These are phyloP conservation scores for Oscheius sp. DNA, from an alignment of 2,888 invertebrate genomes.

Conservation along the genomic window DNA sequence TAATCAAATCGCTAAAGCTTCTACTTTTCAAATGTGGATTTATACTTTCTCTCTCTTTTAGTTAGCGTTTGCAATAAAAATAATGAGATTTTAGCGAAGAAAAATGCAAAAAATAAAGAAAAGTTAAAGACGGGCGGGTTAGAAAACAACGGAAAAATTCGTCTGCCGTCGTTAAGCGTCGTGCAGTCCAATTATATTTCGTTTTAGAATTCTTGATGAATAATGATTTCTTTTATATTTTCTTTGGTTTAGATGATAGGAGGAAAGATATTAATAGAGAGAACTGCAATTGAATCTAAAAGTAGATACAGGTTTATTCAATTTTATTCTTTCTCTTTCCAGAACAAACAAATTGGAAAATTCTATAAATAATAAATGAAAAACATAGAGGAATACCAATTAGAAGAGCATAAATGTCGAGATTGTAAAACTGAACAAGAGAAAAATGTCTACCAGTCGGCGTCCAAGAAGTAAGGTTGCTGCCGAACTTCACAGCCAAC, in stretches of 20 bases:
- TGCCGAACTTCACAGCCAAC: conserved; percentile 16
- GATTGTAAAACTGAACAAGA: conserved; percentile 13
- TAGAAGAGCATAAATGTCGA: conserved; percentile 6
- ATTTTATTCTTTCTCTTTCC: neutral
- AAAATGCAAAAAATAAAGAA: neutral
- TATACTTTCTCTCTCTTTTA: neutral
- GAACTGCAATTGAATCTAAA: no score
- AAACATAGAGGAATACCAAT: neutral
- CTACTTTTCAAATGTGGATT: no score
- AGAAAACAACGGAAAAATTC: conserved; percentile 1
- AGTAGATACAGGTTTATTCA: neutral
- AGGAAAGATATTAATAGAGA: no score
- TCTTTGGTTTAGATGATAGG: no score
- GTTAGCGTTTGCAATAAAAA: neutral
- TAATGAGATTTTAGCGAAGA: neutral
- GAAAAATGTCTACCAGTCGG: conserved; percentile 15
- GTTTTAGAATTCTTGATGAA: no score
- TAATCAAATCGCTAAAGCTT: no score
- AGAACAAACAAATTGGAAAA: neutral
- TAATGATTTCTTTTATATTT: no score
- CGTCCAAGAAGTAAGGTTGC: neutral
- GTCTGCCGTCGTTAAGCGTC: no score
- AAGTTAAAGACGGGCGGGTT: neutral
- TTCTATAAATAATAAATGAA: neutral
- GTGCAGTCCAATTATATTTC: no score